Evolutionary conservation across 2,797 vertebrate species (phyloP), one percentile per base, ranked within the genome.

Genomic region (Martes flavigula): DNA sequence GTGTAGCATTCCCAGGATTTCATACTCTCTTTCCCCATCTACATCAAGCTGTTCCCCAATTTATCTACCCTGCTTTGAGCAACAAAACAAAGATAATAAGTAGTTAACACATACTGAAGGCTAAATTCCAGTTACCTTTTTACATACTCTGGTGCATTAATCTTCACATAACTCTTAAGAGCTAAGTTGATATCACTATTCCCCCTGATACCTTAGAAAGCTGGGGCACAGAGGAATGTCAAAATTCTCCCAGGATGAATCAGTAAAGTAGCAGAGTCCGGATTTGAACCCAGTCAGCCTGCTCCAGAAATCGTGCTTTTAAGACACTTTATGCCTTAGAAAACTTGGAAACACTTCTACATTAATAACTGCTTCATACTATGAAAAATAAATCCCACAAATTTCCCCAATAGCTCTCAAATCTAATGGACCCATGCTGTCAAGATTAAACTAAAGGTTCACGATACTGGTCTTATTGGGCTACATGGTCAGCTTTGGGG

Each of bases 41-140:
- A 51, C 0, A 0, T 7, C 1, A 2, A 23, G 54, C 5, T 21
- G 0, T 11, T 5, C 3, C 9, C 14, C 6, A 14, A 0, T 18
- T 35, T 7, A 15, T 11, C 14, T 1, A 5, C 35, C 1, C 7
- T 43, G 21, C n/a, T 90, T 46, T 83, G 8, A 83, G 14, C 32
- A 6, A 12, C 2, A 38, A 17, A 75, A 62, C 3, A 64, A 51
- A 32, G 2, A 64, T 9, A 40, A 32, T 20, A 79, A 81, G 20
- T 1, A 79, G 13, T 6, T 25, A 38, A 60, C 0, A 32, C 1
- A 60, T 1, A 54, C 2, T 73, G 0, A 94, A 23, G 21, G 0
- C 2, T 78, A 17, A 30, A 1, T n/a, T 32, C 11, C 5, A 58
- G 1, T 17, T 1, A 18, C 5, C 2, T 0, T 17, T 66, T 66